Evolutionary conservation across 2,888 invertebrate genomes (phyloP), one percentile per base, ranked within the genome.

Genomic region (Lepeophtheirus nordmannii): DNA sequence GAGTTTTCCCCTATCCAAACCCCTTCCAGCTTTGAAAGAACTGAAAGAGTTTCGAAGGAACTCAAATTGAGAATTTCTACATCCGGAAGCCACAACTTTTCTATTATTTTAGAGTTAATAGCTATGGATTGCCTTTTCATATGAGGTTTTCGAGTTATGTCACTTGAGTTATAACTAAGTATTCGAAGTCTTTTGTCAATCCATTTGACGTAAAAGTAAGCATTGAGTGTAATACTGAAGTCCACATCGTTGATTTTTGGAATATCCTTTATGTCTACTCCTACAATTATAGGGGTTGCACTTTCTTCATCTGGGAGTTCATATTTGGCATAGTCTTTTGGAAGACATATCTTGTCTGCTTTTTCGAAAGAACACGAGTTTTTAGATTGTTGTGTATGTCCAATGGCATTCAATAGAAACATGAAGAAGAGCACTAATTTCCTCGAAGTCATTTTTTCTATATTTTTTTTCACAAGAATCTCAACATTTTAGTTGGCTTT

Each of bases 201-300:
- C 66, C 66, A 66, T 60, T 59, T 59, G 37, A 66, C 66, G 23
- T 60, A 58, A 40, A 66, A 66, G 60, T 66, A 66, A 7, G 66
- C 58, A 46, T 66, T 59, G 1, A 66, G 37, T 14, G 66, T 66
- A 20, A 66, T 66, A 46, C 58, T 58, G 30, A 66, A 66, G 30
- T 66, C 66, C 53, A 39, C 38, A 46, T 66, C 66, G 41, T 58
- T 58, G 20, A 58, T 56, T 30, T 65, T 65, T n/a, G 65, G 65
- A 58, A 65, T 65, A 23, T 65, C 65, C 20, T 65, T 65, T 17
- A 65, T 65, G 39, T 65, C 65, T n/a, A 65, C 65, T n/a, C 65
- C 65, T 1, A 65, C 56, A n/a, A 56, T 53, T 1, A 65, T 56
- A 20, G 20, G 56, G 7, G 65, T 65, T 9, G 65, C 37, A n/a